Evolutionary conservation across 37 sponge, comb jelly and placozoan species (phyloP), one percentile per base, ranked within the genome.

Genomic region (Lycopodina hypogea): DNA sequence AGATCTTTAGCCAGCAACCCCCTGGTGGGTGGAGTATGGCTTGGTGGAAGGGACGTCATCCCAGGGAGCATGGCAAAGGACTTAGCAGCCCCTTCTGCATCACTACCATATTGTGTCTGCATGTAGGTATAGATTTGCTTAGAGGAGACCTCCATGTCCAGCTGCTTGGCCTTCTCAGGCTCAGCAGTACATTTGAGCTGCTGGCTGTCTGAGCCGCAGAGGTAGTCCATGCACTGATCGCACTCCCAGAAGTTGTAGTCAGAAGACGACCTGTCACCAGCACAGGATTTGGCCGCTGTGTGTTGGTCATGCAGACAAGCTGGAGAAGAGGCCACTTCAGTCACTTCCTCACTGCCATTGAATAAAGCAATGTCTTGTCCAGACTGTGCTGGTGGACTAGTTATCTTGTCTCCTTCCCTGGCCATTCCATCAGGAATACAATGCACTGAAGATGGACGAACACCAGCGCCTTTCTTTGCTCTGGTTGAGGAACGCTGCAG

Each of bases 161-260:
- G 3, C 14, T 2, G 26, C 14, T 58, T 58, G 1, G 30, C 2
- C 35, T 30, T 30, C 11, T 65, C 66, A 3, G 66, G 66, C 7
- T 65, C 33, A 4, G 66, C 26, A 33, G 66, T 34, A 12, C 66
- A 65, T 34, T 29, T 65, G 11, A 65, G 30, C 34, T 65, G 33
- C 35, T 34, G 26, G 1, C 66, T 32, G 2, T 65, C 66, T 2
- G 66, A 65, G 2, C 34, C 30, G 35, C 30, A 30, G 12, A 65
- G 18, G 66, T 65, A 65, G 17, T 65, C 66, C 33, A 65, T 65
- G 35, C 66, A 65, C 35, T 65, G 33, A 1, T 65, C 66, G 30
- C 66, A 65, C 4, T 65, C 66, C 35, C 26, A 34, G 30, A 14
- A 65, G 30, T 11, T 65, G 35, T 32, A 32, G 26, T 32, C 66